Evolutionary conservation across 2,888 invertebrate genomes (phyloP), one percentile per base, ranked within the genome.

Genomic region (Pogonocherus hispidulus): DNA sequence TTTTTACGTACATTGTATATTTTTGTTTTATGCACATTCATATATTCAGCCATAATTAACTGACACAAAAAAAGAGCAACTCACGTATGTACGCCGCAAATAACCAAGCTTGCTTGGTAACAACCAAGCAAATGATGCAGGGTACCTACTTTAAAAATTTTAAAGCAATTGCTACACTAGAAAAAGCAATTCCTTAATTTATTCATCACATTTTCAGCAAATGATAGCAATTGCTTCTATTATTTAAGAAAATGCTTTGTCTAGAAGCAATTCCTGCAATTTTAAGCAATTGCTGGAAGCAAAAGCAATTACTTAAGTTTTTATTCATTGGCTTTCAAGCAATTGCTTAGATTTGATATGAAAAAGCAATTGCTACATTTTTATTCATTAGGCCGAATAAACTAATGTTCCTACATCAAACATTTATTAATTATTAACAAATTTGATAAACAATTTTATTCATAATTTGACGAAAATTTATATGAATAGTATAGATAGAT

Each of bases 1-100:
- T 32, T 55, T 55, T 37, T 9, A 35, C 55, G 35, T n/a, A 89
- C 90, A 16, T 85, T 49, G 14, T 16, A 41, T 44, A 20, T 3
- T 52, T 59, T 63, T 51, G 79, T 11, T 74, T 44, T 44, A 8
- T 14, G 44, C 14, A 44, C 44, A 16, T 44, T 44, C 44, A 44
- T 44, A 16, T 16, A 44, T 44, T 44, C 16, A 44, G 44, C 44
- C 44, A 14, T 44, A 44, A 44, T 16, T 16, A 44, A 14, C 6
- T 6, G 18, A 16, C 14, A 16, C 14, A 44, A 44, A 44, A n/a
- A 44, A 44, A 44, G 9, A 44, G 16, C 11, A 37, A 37, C 37
- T 37, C 37, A 37, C 37, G 37, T 37, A n/a, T n/a, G 37, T 37
- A 37, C n/a, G 37, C 37, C 37, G 37, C 37, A 37, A n/a, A 37